These are phyloP conservation scores for Troides oblongomaculatus DNA, from an alignment of 2,888 invertebrate genomes.

Conservation along the genomic window DNA sequence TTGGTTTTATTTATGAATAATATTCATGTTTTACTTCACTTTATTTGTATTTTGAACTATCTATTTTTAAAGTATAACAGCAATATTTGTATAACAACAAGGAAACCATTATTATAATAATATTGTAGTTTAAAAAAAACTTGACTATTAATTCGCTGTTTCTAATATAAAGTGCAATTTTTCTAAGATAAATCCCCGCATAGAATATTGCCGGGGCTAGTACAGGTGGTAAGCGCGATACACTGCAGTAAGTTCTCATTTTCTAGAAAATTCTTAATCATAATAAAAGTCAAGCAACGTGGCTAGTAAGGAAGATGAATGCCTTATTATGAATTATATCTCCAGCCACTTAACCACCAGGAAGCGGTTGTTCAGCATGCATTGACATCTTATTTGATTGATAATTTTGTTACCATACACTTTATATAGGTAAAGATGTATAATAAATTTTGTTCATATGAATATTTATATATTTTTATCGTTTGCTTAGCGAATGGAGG, in stretches of 20 bases:
- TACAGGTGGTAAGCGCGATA: not conserved
- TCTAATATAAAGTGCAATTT: conserved; percentile 3
- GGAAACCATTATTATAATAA: no score
- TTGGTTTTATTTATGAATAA: no score
- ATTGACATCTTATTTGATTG: not conserved
- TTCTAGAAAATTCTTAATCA: conserved; percentile 22
- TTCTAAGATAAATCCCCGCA: not conserved
- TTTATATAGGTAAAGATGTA: no score
- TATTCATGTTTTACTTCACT: no score
- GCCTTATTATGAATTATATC: conserved; percentile 10
- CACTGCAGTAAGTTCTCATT: conserved; percentile 13
- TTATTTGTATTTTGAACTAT: no score
- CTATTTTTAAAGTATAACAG: no score
- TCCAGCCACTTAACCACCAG: not conserved
- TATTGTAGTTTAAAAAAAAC: not conserved
- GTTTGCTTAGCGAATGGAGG: no score
- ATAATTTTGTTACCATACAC: not conserved
- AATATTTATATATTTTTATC: no score
- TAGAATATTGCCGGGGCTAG: not conserved
- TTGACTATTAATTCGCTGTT: not conserved
- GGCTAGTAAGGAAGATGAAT: conserved; percentile 24
- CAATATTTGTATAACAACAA: no score
- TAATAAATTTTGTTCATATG: no score
- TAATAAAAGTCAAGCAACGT: conserved; percentile 25
- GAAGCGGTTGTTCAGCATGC: not conserved